Conservation (phyloP, 2,888 invertebrate species). For the Cremastinae sp. region DNA sequence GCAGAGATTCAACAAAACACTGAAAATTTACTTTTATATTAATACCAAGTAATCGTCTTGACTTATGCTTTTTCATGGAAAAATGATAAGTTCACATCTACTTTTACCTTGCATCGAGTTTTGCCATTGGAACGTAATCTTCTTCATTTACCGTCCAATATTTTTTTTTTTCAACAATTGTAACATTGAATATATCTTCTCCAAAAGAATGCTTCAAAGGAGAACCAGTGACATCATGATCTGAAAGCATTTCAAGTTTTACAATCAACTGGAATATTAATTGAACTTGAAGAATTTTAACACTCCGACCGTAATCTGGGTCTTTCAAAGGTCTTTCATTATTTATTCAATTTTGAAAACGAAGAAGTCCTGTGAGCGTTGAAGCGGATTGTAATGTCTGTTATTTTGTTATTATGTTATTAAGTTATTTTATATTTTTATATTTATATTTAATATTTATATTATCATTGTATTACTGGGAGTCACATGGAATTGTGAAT, state of each 20-base stretch:
- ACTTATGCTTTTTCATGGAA: neutral
- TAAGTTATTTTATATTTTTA: too few species aligned
- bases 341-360: too few species aligned
- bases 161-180: constrained; percentile 52
- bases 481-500: too few species aligned
- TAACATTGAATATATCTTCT: constrained; percentile 65
- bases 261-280: neutral
- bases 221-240: constrained; percentile 69
- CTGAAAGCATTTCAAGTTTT: constrained; percentile 32
- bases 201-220: constrained; percentile 69
- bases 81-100: neutral
- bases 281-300: constrained; percentile 1
- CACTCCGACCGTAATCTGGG: neutral
- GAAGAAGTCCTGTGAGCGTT: too few species aligned
- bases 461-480: too few species aligned
- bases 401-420: too few species aligned
- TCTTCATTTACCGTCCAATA: constrained; percentile 70
- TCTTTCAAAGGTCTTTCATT: too few species aligned
- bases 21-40: constrained; percentile 42
- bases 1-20: constrained; percentile 64
- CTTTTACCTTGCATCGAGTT: constrained; percentile 64
- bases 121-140: constrained; percentile 64
- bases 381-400: too few species aligned
- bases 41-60: neutral
- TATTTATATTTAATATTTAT: too few species aligned